A percentile compares a stretch with the other conserved stretches of the same genome.
Evolutionary conservation across 1,140 invertebrate species (phyloP).

Genomic region (Brachionus calyciflorus): DNA sequence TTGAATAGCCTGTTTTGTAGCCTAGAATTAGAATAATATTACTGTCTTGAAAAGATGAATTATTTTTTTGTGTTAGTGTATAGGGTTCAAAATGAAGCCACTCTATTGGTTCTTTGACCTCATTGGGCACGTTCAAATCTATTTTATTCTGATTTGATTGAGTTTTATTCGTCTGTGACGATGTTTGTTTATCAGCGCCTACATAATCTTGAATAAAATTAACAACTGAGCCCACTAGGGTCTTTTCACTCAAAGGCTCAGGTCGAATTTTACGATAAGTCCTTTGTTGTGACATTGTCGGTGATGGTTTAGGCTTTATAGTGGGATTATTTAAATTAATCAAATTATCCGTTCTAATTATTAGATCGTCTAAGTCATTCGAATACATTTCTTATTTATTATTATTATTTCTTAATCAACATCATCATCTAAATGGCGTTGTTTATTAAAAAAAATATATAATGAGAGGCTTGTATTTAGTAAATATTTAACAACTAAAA

Average conservation of each 20-base stretch:
- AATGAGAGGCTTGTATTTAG: too few relatives aligned
- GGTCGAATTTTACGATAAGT: conserved; percentile 29
- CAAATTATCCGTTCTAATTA: conserved; percentile 16
- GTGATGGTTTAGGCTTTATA: not conserved
- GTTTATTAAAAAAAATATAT: not conserved
- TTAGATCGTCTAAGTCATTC: conserved; percentile 32
- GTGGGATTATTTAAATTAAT: conserved; percentile 7
- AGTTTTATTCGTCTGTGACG: not conserved
- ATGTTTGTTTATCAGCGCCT: not conserved
- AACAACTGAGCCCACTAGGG: conserved; percentile 10
- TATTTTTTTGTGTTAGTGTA: not conserved
- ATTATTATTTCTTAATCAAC: not conserved
- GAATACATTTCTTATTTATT: conserved; percentile 4
- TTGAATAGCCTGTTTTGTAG: conserved; percentile 33
- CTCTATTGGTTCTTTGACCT: conserved; percentile 27
- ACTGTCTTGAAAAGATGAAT: not conserved
- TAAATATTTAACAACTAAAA: too few relatives aligned
- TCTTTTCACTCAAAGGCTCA: conserved; percentile 32
- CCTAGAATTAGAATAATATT: conserved; percentile 26
- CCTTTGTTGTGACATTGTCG: not conserved
- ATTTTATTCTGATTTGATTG: not conserved
- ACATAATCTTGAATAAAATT: conserved; percentile 30
- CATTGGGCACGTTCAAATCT: conserved; percentile 7
- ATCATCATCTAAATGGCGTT: conserved; percentile 28
- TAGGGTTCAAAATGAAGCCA: conserved; percentile 43